Percentiles rank a stretch among this genome's conserved stretches.
phyloP scores from a whole-genome alignment of 2,888 invertebrate genomes.

The Drosophila austrosaltans region DNA sequence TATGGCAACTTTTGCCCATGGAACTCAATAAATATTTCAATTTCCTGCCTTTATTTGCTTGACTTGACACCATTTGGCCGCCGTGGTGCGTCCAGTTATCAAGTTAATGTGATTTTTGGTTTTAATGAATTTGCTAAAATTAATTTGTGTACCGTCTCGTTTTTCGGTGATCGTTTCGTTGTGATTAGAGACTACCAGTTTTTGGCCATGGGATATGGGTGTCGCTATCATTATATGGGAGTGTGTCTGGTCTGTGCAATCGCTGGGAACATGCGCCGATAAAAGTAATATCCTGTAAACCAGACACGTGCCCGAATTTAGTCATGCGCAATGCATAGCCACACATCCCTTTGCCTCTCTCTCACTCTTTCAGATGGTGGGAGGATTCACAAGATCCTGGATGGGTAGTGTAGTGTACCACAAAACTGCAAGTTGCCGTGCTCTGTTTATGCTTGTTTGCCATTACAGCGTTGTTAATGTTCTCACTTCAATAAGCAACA shows the following conservation, averaged over 20 bases:
- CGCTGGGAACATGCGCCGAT: conserved; percentile 65
- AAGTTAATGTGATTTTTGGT: conserved; percentile 63
- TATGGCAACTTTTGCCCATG: conserved; percentile 2
- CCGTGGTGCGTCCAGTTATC: conserved; percentile 41
- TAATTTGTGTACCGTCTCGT: conserved; percentile 57
- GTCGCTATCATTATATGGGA: conserved; percentile 52
- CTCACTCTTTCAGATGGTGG: background rate
- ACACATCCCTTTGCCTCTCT: background rate
- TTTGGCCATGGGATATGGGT: conserved; percentile 16
- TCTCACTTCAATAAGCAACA: conserved; percentile 63
- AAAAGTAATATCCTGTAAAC: conserved; percentile 72
- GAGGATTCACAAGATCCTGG: conserved; percentile 7
- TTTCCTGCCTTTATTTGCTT: conserved; percentile 65
- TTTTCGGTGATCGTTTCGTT: conserved; percentile 40
- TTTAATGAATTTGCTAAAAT: conserved; percentile 74
- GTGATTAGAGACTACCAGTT: conserved; percentile 42
- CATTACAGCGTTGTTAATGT: conserved; percentile 53
- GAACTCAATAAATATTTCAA: conserved; percentile 63
- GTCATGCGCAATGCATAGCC: conserved; percentile 48
- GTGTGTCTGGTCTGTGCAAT: conserved; percentile 46
- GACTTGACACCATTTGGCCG: conserved; percentile 58
- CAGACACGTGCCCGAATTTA: conserved; percentile 59
- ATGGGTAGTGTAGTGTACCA: conserved; percentile 10
- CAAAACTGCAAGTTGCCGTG: conserved; percentile 31
- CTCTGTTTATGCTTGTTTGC: conserved; percentile 12